phyloP scores from a whole-genome alignment of 2,797 vertebrate genomes.

The Simalia tracyae region DNA sequence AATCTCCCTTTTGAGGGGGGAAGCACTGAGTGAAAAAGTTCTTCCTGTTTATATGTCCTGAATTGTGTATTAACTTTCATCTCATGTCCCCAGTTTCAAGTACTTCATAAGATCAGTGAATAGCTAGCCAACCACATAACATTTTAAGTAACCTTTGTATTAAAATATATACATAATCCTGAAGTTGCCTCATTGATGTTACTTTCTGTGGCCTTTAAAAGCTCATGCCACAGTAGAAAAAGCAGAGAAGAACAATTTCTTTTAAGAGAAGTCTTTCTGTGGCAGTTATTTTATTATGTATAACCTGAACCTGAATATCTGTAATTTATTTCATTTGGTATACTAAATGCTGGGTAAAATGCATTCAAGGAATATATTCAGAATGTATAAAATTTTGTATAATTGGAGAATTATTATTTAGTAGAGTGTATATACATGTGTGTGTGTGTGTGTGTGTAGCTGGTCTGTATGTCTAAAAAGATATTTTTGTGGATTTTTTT shows the following conservation, averaged over 20 bases:
- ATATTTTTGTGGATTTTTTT: conserved; percentile 26
- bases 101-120: too few relatives aligned
- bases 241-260: background rate
- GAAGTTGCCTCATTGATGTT: too few relatives aligned
- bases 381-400: background rate
- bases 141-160: too few relatives aligned
- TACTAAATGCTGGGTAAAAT: background rate
- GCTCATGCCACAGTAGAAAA: background rate
- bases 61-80: too few relatives aligned
- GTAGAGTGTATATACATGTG: conserved; percentile 50
- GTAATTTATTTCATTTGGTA: too few relatives aligned
- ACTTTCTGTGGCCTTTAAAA: background rate
- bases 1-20: too few relatives aligned
- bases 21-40: too few relatives aligned
- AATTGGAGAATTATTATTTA: background rate
- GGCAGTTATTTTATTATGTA: background rate
- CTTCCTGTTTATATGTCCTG: too few relatives aligned
- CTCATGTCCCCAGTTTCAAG: too few relatives aligned
- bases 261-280: background rate
- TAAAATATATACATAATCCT: too few relatives aligned
- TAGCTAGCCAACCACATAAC: too few relatives aligned
- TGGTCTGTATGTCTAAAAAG: conserved; percentile 28
- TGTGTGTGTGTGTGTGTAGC: background rate
- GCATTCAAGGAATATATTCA: background rate
- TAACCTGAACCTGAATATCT: background rate